A percentile compares a stretch with the other conserved stretches of the same genome.
Evolutionary conservation across 2,113 vertebrate species (phyloP).

Genomic region (Atherinomorus stipes): DNA sequence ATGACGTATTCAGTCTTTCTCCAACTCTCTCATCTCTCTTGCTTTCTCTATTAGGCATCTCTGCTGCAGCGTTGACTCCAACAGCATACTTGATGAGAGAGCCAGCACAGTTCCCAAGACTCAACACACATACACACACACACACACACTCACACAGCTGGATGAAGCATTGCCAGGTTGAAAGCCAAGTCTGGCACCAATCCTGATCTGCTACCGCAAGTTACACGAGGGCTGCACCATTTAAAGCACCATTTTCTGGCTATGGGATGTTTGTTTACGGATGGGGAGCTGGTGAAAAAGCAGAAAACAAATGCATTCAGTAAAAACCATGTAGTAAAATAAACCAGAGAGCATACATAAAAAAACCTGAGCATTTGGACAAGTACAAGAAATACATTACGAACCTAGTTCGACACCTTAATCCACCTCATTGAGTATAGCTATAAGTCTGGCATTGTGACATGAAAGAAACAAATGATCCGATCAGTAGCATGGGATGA

Average conservation of each 20-base stretch:
- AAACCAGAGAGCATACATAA: not conserved
- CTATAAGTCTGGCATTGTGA: no score
- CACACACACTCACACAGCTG: conserved; percentile 27
- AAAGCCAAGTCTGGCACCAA: conserved; percentile 57
- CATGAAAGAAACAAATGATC: no score
- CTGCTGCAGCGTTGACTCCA: conserved; percentile 71
- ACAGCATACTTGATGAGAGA: conserved; percentile 75
- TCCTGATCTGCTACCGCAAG: conserved; percentile 40
- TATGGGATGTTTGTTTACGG: not conserved
- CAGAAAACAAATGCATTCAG: not conserved
- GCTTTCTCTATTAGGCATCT: conserved; percentile 65
- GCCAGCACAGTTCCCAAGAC: conserved; percentile 46
- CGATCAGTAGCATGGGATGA: no score
- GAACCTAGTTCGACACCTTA: no score
- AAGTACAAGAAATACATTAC: no score
- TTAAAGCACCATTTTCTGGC: not conserved
- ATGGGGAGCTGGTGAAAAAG: not conserved
- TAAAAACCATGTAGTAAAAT: not conserved
- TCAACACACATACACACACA: conserved; percentile 34
- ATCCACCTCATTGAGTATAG: no score
- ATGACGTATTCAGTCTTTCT: conserved; percentile 61
- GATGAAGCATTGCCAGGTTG: conserved; percentile 52
- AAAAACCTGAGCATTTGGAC: no score
- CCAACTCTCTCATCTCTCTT: conserved; percentile 41
- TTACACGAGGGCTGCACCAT: conserved; percentile 8